Evolutionary conservation across 1,140 invertebrate species (phyloP), one percentile per base, ranked within the genome.

Genomic region (Drosophila melanica): DNA sequence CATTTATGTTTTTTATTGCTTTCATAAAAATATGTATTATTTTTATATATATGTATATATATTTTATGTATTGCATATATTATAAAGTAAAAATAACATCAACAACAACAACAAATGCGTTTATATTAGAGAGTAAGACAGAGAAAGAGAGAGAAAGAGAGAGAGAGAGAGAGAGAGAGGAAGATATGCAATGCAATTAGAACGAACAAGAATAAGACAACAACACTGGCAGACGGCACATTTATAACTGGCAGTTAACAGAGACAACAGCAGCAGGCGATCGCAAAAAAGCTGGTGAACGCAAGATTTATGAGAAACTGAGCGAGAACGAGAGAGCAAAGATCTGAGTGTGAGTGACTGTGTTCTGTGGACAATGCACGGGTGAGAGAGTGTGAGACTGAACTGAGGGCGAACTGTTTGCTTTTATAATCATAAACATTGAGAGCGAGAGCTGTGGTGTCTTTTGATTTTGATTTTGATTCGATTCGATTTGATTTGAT

Each of bases 31-130:
- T 27, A 27, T 27, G 27, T 27, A 27, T 9, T 12, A 48, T 6
- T 42, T 39, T 27, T 37, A 45, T 11, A 18, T 16, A 12, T 30
- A 4, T 55, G 23, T 14, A 20, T 27, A 18, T 55, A 37, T 23
- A 23, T 37, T 45, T n/a, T 65, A 65, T 65, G 53, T 69, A 71
- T 65, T 64, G 35, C 20, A 14, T 48, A 41, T 48, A 35, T 59
- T 60, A 57, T 33, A 68, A 41, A 41, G 12, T 54, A 79, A 76
- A 87, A 45, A 63, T 71, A 78, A 86, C n/a, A n/a, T n/a, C n/a
- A n/a, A 85, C 78, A 85, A 86, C 79, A 81, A 86, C 81, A 86
- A 86, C 81, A 87, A 86, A 86, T 85, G 81, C 63, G 66, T 60
- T 66, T 68, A 64, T 51, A 69, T 58, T 66, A 45, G 48, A 57